phyloP scores from a whole-genome alignment of 2,113 vertebrate genomes.

The Setophaga petechia region DNA sequence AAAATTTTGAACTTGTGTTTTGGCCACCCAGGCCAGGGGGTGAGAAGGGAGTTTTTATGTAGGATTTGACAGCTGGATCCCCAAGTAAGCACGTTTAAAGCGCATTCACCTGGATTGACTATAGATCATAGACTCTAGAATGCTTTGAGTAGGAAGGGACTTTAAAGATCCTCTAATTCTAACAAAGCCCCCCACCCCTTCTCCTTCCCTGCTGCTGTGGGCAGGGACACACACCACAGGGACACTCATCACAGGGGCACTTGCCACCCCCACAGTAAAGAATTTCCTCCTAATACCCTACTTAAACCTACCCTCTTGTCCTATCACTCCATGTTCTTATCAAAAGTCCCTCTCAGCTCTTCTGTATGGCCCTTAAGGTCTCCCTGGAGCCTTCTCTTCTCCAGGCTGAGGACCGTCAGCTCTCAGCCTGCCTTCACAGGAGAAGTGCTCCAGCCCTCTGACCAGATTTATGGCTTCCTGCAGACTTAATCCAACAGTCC shows the following conservation, averaged over 20 bases:
- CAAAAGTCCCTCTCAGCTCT: neutral
- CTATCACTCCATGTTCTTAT: neutral
- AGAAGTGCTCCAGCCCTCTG: neutral
- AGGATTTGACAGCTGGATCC: neutral
- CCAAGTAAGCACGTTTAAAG: neutral
- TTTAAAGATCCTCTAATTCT: neutral
- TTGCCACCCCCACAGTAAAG: neutral
- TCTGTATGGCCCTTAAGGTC: neutral
- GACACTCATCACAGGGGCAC: neutral
- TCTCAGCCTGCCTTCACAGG: neutral
- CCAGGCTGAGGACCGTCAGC: neutral
- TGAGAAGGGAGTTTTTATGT: neutral
- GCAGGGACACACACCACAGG: too few species aligned
- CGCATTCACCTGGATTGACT: neutral
- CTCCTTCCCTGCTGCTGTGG: neutral
- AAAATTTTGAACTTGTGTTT: neutral
- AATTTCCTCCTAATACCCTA: neutral
- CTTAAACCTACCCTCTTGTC: neutral
- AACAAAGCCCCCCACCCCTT: rapidly evolving
- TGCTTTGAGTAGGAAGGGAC: neutral
- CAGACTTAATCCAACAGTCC: neutral
- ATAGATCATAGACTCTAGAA: neutral
- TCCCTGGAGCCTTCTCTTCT: neutral
- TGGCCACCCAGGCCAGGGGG: neutral
- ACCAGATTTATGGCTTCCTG: neutral